These are phyloP conservation scores for Calephelis virginiensis DNA, from an alignment of 1,140 invertebrate species.

Conservation along the genomic window DNA sequence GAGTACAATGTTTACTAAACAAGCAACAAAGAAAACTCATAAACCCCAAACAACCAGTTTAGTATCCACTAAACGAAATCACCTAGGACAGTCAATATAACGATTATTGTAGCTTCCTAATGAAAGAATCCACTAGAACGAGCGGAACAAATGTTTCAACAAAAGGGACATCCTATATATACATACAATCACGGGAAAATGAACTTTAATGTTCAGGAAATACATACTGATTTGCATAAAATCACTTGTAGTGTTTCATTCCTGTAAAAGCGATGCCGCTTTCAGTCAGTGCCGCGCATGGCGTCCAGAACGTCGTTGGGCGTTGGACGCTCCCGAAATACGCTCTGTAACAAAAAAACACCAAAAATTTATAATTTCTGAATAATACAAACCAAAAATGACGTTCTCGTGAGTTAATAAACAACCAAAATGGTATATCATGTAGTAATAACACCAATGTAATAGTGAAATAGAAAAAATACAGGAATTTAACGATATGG, in stretches of 20 bases:
- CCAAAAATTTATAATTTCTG: slow-evolving; percentile 31
- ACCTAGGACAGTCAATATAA: slow-evolving; percentile 44
- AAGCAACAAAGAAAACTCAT: slow-evolving; percentile 16
- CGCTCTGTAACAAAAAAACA: slow-evolving; percentile 27
- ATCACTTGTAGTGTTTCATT: slow-evolving; percentile 1
- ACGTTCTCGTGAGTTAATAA: background rate
- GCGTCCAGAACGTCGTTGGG: slow-evolving; percentile 66
- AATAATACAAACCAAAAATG: slow-evolving; percentile 1
- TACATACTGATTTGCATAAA: slow-evolving; percentile 43
- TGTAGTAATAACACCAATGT: background rate
- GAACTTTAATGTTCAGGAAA: slow-evolving; percentile 29
- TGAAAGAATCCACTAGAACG: slow-evolving; percentile 55
- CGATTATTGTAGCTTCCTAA: slow-evolving; percentile 56
- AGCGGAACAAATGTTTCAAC: slow-evolving; percentile 57
- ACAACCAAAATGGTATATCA: background rate
- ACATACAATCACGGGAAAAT: slow-evolving; percentile 27
- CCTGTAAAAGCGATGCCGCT: slow-evolving; percentile 26
- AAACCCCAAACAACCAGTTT: slow-evolving; percentile 25
- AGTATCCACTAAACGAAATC: slow-evolving; percentile 22
- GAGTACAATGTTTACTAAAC: background rate
- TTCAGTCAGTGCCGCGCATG: slow-evolving; percentile 68
- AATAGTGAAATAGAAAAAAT: background rate
- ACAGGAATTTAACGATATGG: slow-evolving; percentile 5
- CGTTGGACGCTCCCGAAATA: slow-evolving; percentile 60
- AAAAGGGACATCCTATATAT: slow-evolving; percentile 68